phyloP scores from a whole-genome alignment of 2,113 vertebrate species.

The Tauraco erythrolophus region DNA sequence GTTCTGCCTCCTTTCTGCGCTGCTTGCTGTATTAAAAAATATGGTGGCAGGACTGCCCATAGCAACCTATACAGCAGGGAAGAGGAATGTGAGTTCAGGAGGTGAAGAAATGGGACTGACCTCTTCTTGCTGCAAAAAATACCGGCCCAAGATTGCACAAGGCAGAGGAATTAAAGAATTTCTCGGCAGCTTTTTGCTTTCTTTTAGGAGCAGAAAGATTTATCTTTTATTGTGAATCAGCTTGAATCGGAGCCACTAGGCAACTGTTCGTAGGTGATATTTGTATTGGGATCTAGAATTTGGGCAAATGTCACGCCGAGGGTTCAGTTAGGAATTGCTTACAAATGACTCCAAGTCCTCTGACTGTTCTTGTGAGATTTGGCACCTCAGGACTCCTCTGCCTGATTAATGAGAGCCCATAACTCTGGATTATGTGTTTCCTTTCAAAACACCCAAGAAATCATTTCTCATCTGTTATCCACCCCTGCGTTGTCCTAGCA shows the following conservation, averaged over 20 bases:
- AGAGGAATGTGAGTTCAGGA: not conserved
- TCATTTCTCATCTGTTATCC: not conserved
- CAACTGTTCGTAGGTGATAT: not conserved
- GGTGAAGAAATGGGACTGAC: not conserved
- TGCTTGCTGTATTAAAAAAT: not conserved
- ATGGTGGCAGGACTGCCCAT: not conserved
- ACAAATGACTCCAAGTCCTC: not conserved
- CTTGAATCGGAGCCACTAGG: not conserved
- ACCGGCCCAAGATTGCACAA: not conserved
- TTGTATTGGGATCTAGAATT: conserved; percentile 3
- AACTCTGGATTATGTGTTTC: conserved; percentile 36
- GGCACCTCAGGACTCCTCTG: not conserved
- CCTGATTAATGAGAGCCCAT: conserved; percentile 41
- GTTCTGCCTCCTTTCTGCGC: not conserved
- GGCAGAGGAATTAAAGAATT: not conserved
- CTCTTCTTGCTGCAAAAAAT: not conserved
- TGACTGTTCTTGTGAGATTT: not conserved
- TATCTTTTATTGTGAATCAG: conserved; percentile 20
- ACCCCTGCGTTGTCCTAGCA: not conserved
- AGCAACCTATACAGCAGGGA: not conserved
- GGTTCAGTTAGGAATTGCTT: not conserved
- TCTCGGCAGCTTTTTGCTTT: not conserved
- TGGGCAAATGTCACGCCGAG: not conserved
- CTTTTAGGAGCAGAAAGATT: conserved; percentile 23
- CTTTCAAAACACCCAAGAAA: conserved; percentile 1